phyloP scores from a whole-genome alignment of 1,140 invertebrate genomes.

The Lethrus apterus region DNA sequence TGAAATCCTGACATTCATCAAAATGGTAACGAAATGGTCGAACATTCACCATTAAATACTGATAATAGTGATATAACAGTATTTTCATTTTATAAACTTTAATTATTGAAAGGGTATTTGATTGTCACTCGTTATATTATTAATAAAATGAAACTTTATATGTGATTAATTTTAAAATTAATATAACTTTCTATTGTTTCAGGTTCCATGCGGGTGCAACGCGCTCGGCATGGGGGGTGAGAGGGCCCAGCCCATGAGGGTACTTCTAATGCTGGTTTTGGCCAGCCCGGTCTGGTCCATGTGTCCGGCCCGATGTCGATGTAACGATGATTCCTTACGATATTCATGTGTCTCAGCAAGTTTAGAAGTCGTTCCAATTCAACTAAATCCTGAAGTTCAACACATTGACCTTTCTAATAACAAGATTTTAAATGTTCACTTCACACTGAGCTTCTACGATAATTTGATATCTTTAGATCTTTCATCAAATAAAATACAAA shows the following conservation, averaged over 20 bases:
- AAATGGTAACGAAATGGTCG: too few relatives aligned
- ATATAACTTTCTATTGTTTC: constrained; percentile 32
- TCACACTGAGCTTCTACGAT: constrained; percentile 70
- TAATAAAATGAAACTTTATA: too few relatives aligned
- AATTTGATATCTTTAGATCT: constrained; percentile 70
- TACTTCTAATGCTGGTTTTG: constrained; percentile 37
- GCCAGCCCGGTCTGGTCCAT: constrained; percentile 44
- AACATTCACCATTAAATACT: too few relatives aligned
- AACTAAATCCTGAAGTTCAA: constrained; percentile 74
- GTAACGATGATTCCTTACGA: constrained; percentile 68
- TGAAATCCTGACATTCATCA: too few relatives aligned
- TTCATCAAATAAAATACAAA: constrained; percentile 70
- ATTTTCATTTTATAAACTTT: too few relatives aligned
- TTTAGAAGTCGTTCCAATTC: constrained; percentile 78
- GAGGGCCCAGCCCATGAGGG: constrained; percentile 35
- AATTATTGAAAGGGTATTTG: too few relatives aligned
- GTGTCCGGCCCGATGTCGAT: constrained; percentile 72
- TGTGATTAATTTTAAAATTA: too few relatives aligned
- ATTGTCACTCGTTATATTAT: too few relatives aligned
- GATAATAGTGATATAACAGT: too few relatives aligned
- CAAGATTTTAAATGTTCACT: constrained; percentile 61
- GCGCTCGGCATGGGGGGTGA: constrained; percentile 39
- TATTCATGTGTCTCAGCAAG: constrained; percentile 66
- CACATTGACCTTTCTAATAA: constrained; percentile 71
- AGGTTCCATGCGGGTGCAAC: constrained; percentile 38